Evolutionary conservation across 2,888 invertebrate genomes (phyloP).

Genomic region (Branchinecta sandiegonensis): DNA sequence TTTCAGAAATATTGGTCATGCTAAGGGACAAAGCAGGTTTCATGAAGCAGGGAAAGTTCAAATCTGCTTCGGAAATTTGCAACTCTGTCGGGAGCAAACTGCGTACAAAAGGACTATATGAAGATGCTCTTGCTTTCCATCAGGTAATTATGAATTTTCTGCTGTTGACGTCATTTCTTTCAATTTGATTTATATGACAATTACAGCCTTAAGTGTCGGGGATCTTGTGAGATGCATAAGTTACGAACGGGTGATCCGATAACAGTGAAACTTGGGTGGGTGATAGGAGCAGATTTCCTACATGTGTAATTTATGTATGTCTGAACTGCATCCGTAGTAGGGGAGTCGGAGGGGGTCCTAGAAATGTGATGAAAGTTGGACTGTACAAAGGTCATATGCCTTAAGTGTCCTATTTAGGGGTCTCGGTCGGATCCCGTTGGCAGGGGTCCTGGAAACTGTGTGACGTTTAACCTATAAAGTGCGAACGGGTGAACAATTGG

Average conservation of each 20-base stretch:
- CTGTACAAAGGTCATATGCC: too few relatives aligned
- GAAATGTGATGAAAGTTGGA: too few relatives aligned
- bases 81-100: neutral
- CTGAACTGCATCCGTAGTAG: neutral
- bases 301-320: neutral
- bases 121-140: conserved; percentile 1
- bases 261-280: too few relatives aligned
- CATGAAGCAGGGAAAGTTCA: neutral
- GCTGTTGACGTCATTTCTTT: neutral
- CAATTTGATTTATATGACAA: neutral
- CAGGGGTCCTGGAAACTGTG: too few relatives aligned
- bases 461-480: too few relatives aligned
- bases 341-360: too few relatives aligned
- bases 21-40: neutral
- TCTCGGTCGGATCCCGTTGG: too few relatives aligned
- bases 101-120: neutral
- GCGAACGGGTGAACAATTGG: too few relatives aligned
- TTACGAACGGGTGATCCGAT: too few relatives aligned
- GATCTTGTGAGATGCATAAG: neutral
- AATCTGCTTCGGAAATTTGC: neutral
- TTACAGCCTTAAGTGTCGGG: neutral
- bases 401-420: too few relatives aligned
- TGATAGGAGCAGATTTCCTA: neutral
- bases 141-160: neutral
- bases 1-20: neutral